Evolutionary conservation across 2,797 vertebrate species (phyloP).

Genomic region (Anabacerthia variegaticeps): DNA sequence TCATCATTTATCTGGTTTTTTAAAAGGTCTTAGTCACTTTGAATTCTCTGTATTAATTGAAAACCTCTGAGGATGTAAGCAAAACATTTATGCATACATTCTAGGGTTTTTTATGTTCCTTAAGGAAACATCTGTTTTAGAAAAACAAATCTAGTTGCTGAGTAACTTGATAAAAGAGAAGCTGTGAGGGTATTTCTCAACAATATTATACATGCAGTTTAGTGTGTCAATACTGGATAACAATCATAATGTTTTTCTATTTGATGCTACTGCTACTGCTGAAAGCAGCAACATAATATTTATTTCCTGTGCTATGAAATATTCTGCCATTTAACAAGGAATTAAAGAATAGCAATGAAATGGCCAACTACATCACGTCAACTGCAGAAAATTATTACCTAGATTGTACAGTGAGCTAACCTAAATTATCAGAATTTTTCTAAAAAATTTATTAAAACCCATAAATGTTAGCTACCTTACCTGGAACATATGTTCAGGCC

Average conservation of each 20-base stretch:
- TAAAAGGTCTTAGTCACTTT: not conserved
- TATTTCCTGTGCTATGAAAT: not conserved
- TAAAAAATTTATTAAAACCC: not conserved
- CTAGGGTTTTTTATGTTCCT: not conserved
- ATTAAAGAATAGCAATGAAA: not conserved
- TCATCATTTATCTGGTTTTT: not conserved
- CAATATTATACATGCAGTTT: not conserved
- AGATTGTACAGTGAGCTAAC: not conserved
- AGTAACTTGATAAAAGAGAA: not conserved
- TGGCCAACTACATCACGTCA: not conserved
- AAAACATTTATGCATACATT: not conserved
- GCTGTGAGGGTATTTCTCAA: not conserved
- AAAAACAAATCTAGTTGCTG: not conserved
- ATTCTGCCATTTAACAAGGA: not conserved
- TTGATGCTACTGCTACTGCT: not conserved
- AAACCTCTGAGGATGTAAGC: not conserved
- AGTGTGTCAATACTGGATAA: not conserved
- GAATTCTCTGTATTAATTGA: not conserved
- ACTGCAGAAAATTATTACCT: not conserved
- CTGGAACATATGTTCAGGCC: not conserved
- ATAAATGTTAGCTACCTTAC: not conserved
- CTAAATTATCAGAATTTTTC: not conserved
- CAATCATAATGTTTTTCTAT: not conserved
- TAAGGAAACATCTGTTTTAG: not conserved
- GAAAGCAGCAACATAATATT: not conserved